Percentiles rank a stretch among this genome's conserved stretches.
phyloP scores from a whole-genome alignment of 1,140 invertebrate species.

The Sipha flava region DNA sequence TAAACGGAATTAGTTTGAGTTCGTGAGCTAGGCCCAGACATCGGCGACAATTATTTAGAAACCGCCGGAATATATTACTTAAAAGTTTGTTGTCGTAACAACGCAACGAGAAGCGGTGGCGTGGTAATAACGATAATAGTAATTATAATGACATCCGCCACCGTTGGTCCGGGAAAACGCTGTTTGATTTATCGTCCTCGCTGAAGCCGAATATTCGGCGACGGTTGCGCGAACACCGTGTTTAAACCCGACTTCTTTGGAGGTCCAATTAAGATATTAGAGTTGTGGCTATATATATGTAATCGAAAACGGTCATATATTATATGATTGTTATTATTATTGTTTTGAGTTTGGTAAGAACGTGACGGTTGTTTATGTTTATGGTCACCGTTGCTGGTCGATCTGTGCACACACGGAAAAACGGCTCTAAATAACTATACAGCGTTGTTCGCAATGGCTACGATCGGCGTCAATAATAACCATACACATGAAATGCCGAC shows the following conservation, averaged over 20 bases:
- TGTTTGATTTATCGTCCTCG: not conserved
- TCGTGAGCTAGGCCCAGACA: not conserved
- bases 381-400: too few relatives aligned
- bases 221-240: not conserved
- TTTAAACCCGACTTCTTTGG: constrained; percentile 4
- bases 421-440: too few relatives aligned
- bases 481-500: too few relatives aligned
- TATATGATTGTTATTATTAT: too few relatives aligned
- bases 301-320: not conserved
- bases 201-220: not conserved
- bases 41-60: not conserved
- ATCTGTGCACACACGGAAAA: too few relatives aligned
- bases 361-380: too few relatives aligned
- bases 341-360: too few relatives aligned
- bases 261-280: not conserved
- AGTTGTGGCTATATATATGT: not conserved
- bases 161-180: not conserved
- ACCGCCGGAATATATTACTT: not conserved
- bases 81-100: not conserved
- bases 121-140: not conserved
- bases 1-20: not conserved
- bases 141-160: not conserved
- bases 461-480: too few relatives aligned
- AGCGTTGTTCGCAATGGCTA: too few relatives aligned
- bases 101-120: not conserved